Conservation (phyloP, 1,140 invertebrate genomes). For the Galendromus occidentalis region DNA sequence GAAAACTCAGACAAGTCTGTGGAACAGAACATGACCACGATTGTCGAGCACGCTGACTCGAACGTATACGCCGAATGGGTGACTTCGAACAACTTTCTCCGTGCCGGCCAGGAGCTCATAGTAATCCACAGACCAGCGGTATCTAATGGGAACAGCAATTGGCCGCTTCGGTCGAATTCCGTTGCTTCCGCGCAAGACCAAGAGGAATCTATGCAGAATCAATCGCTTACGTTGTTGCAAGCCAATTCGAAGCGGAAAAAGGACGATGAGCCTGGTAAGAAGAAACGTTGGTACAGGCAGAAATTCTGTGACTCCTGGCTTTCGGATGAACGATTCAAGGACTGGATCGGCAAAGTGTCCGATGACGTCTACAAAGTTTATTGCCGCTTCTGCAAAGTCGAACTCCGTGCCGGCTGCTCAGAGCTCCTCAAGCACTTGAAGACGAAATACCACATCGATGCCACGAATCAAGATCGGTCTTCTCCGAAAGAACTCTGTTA, state of each 20-base stretch:
- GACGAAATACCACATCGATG: conserved; percentile 6
- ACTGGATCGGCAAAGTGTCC: neutral
- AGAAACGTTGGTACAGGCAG: neutral
- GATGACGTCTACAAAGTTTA: neutral
- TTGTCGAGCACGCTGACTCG: neutral
- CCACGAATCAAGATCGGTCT: too few relatives aligned
- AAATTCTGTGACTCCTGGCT: neutral
- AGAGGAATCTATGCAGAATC: too few relatives aligned
- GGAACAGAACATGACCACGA: neutral
- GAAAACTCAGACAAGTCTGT: neutral
- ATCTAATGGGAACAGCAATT: too few relatives aligned
- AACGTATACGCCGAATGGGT: neutral
- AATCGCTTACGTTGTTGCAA: too few relatives aligned
- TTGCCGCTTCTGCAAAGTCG: conserved; percentile 1
- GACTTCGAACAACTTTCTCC: neutral
- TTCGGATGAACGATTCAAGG: conserved; percentile 1
- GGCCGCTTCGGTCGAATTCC: too few relatives aligned
- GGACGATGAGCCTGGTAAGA: too few relatives aligned
- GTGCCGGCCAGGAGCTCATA: neutral
- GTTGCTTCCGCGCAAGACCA: too few relatives aligned
- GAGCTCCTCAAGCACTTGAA: neutral
- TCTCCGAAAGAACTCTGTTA: too few relatives aligned
- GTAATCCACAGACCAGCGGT: neutral
- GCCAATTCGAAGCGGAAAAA: too few relatives aligned
- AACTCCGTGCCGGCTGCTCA: neutral